phyloP scores from a whole-genome alignment of 1,140 invertebrate species.

The Solenopsis invicta region DNA sequence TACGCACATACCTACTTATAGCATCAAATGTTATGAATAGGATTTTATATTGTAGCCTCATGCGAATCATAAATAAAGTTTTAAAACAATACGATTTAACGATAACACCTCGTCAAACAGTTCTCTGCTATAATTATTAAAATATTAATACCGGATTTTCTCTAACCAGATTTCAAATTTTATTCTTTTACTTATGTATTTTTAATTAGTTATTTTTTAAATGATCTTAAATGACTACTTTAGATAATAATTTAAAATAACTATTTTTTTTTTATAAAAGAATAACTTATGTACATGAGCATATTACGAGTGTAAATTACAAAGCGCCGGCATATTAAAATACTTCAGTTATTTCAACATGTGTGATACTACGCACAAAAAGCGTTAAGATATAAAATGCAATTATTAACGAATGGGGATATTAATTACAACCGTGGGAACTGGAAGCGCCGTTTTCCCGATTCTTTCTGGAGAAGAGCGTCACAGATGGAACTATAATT shows the following conservation, averaged over 20 bases:
- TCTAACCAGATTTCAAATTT: not conserved
- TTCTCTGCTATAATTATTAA: not conserved
- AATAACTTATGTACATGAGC: not conserved
- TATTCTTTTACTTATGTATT: not conserved
- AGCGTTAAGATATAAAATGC: not conserved
- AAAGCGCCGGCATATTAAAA: not conserved
- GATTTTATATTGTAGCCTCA: not conserved
- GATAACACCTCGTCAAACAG: not conserved
- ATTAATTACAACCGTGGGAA: conserved; percentile 69
- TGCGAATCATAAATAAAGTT: not conserved
- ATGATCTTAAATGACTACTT: not conserved
- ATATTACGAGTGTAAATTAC: not conserved
- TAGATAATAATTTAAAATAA: no score
- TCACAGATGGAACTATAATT: conserved; percentile 74
- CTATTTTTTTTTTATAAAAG: not conserved
- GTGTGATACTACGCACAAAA: not conserved
- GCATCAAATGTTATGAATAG: not conserved
- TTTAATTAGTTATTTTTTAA: not conserved
- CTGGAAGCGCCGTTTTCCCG: conserved; percentile 38
- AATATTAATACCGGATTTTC: not conserved
- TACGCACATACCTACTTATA: not conserved
- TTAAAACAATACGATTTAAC: not conserved
- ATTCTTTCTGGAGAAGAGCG: conserved; percentile 63
- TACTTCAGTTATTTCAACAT: conserved; percentile 9
- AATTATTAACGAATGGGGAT: not conserved